Evolutionary conservation across 1,140 invertebrate genomes (phyloP), one percentile per base, ranked within the genome.

Genomic region (Zaprionus africanus): DNA sequence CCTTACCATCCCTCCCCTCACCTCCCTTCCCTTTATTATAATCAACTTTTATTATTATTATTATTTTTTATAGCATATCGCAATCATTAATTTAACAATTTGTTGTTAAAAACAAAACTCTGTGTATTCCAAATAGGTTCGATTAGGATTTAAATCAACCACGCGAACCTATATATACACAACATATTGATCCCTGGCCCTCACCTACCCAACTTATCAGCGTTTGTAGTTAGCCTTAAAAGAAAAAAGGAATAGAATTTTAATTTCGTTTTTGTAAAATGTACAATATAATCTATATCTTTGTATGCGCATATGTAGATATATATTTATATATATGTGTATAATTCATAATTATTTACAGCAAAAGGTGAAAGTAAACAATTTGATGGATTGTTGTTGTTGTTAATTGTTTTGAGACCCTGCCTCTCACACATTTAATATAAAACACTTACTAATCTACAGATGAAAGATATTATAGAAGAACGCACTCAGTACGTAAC

Each of bases 341-440:
- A 79, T 60, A 51, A 71, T 78, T 70, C 65, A 73, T 84, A 71
- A 79, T 76, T 73, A 81, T 76, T 79, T 76, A 79, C 71, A 82
- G 66, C 63, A 83, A 82, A 90, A 90, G 85, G 85, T 90, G 85
- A 90, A 90, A 90, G 85, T 90, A 90, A 90, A 90, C 85, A 85
- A 86, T 82, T 85, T 90, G 85, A 90, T 90, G 82, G 82, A 90
- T 78, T 73, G 63, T 88, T 85, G 62, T 84, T 86, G 79, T 87
- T 90, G 79, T 90, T 85, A 83, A 84, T 80, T 68, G 78, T 85
- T 85, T 73, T 62, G 62, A 71, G 43, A 71, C 67, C 72, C 61
- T 62, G 53, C 51, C 70, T 78, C 74, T 78, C 74, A 63, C 67
- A 60, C 73, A 66, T 34, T 77, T 64, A 58, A 70, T 57, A 60